A percentile compares a stretch with the other conserved stretches of the same genome.
These are phyloP conservation scores for Priapulus caudatus DNA, from an alignment of 2,888 invertebrate genomes.

Conservation along the genomic window DNA sequence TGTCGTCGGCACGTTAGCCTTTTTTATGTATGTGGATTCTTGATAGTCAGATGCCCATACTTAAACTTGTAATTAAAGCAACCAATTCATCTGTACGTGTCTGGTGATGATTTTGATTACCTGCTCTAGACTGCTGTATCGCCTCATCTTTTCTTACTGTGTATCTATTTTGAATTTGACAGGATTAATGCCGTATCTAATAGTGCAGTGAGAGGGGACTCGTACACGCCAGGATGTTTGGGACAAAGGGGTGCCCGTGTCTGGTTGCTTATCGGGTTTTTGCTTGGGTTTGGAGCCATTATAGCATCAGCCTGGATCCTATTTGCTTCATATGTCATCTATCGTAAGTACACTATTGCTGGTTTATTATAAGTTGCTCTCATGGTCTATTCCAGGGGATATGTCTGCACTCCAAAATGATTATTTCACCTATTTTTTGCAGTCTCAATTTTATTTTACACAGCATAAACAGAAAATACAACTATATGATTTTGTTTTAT, in stretches of 20 bases:
- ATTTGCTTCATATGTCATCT: slow-evolving; percentile 60
- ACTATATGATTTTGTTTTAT: neutral
- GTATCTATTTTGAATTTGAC: too few species aligned
- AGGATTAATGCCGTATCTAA: slow-evolving; percentile 90
- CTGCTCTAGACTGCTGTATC: neutral
- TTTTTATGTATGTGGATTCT: slow-evolving; percentile 63
- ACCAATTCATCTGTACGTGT: too few species aligned
- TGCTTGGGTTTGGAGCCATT: slow-evolving; percentile 87
- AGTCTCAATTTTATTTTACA: slow-evolving; percentile 7
- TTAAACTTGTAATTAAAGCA: slow-evolving; percentile 8
- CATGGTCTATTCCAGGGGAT: neutral
- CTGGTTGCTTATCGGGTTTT: slow-evolving; percentile 93
- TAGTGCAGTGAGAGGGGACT: slow-evolving; percentile 74
- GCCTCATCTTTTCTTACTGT: too few species aligned
- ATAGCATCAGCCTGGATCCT: slow-evolving; percentile 94
- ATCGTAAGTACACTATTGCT: slow-evolving; percentile 18
- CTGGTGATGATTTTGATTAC: too few species aligned
- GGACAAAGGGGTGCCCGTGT: slow-evolving; percentile 72
- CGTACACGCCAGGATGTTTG: slow-evolving; percentile 67
- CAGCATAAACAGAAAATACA: neutral
- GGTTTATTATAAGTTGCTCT: slow-evolving; percentile 11
- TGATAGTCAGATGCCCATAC: neutral
- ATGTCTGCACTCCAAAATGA: slow-evolving; percentile 23
- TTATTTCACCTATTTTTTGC: slow-evolving; percentile 10
- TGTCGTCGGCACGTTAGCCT: slow-evolving; percentile 78